A percentile compares a stretch with the other conserved stretches of the same genome.
Evolutionary conservation across 2,113 vertebrate genomes (phyloP).

Genomic region (Actinemys pallida): DNA sequence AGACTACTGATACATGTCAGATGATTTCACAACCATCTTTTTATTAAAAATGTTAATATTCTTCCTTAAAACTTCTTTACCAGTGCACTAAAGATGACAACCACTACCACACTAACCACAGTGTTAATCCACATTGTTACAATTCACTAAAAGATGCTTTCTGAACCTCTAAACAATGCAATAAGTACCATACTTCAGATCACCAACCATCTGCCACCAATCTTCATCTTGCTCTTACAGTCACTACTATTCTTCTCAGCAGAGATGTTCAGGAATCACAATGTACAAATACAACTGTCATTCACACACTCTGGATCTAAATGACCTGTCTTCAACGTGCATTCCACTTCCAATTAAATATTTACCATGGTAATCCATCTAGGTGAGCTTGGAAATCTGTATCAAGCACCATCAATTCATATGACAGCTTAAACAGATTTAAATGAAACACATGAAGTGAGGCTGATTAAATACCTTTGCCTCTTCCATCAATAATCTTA

Average conservation of each 20-base stretch:
- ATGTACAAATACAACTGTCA: slow-evolving; percentile 23
- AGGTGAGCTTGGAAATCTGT: slow-evolving; percentile 40
- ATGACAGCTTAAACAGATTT: slow-evolving; percentile 18
- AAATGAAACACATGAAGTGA: slow-evolving; percentile 48
- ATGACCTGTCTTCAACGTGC: slow-evolving; percentile 38
- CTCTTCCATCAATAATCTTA: slow-evolving; percentile 59
- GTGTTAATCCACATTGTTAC: background rate
- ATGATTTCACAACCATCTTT: background rate
- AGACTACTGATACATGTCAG: background rate
- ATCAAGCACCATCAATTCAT: slow-evolving; percentile 24
- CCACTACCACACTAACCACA: no score
- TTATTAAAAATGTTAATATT: background rate
- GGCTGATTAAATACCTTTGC: slow-evolving; percentile 32
- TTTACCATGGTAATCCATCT: slow-evolving; percentile 19
- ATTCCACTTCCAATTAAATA: slow-evolving; percentile 48
- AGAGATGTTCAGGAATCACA: background rate
- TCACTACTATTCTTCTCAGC: background rate
- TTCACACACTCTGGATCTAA: background rate
- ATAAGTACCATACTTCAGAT: background rate
- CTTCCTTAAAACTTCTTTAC: background rate
- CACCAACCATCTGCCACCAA: slow-evolving; percentile 23
- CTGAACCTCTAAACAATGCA: background rate
- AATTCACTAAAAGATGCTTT: background rate
- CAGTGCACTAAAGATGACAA: background rate
- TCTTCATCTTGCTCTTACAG: background rate